Evolutionary conservation across 1,140 invertebrate genomes (phyloP), one percentile per base, ranked within the genome.

Genomic region (Tenebrio molitor): DNA sequence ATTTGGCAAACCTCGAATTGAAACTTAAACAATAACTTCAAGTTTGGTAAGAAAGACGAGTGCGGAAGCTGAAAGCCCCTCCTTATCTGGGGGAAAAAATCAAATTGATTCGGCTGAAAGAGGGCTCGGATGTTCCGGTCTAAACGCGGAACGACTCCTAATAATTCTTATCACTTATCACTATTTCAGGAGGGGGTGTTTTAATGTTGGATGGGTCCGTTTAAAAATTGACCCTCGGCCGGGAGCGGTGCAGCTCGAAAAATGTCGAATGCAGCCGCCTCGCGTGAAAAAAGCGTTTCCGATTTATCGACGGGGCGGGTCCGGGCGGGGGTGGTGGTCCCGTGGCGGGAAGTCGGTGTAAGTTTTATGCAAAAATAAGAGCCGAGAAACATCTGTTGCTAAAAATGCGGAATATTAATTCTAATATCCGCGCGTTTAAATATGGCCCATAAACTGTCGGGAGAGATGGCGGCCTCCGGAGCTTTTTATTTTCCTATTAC

Each of bases 401-500:
- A 77, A 76, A 77, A 77, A 77, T 76, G 74, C 74, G 36, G 76
- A 77, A 78, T 77, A 78, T 77, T 78, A 78, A 78, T 77, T 78
- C 73, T 75, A 76, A 75, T 78, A 74, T 71, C 53, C 33, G 64
- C 17, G 44, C 75, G 66, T 76, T 77, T 77, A 73, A 77, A 74
- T 72, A 75, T 72, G 68, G 63, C 69, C 70, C 74, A 74, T 77
- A 75, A 74, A 76, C 66, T 58, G 46, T 44, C 39, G 23, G 72
- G 46, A 41, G 39, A 44, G 71, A 50, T 36, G 46, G 65, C 15
- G 63, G 53, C 14, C 36, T 41, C 34, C 41, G 66, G 33, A 69
- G 74, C 72, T 78, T 78, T 78, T 78, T 78, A 78, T 78, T 77
- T 77, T 78, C 77, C 75, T 75, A 77, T 78, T 78, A 78, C 75